These are phyloP conservation scores for Caenorhabditis afra DNA, from an alignment of 2,888 invertebrate species.

Conservation along the genomic window DNA sequence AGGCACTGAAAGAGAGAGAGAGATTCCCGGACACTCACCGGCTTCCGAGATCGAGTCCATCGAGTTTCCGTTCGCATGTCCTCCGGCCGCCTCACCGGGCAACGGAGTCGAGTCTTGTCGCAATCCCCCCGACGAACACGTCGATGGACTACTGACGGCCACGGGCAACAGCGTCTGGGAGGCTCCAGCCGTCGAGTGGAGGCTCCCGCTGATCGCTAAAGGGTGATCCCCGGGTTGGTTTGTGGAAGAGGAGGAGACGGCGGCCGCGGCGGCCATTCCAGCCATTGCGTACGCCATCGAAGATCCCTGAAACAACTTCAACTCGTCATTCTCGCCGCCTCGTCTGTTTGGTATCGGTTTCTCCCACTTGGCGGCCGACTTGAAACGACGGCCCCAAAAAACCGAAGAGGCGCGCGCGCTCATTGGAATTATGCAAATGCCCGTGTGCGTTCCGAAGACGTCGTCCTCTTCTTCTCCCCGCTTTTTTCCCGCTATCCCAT, in stretches of 20 bases:
- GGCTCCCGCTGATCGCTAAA: constrained; percentile 75
- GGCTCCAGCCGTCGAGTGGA: constrained; percentile 73
- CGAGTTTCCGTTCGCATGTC: constrained; percentile 59
- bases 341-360: not conserved
- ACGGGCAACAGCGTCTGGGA: constrained; percentile 70
- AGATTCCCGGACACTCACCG: constrained; percentile 63
- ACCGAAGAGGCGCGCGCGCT: constrained; percentile 14
- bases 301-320: constrained; percentile 52
- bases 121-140: constrained; percentile 68
- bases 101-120: constrained; percentile 69
- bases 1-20: constrained; percentile 9
- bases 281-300: constrained; percentile 63
- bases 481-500: constrained; percentile 47
- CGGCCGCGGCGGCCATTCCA: constrained; percentile 46
- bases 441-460: constrained; percentile 8
- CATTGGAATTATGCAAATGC: constrained; percentile 56
- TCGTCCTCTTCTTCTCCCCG: constrained; percentile 17
- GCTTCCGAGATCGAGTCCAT: constrained; percentile 76
- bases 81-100: constrained; percentile 59
- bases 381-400: constrained; percentile 23
- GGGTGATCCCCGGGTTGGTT: constrained; percentile 67
- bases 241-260: constrained; percentile 27
- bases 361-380: constrained; percentile 16
- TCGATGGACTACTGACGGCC: constrained; percentile 74
- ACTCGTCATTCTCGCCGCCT: too few species aligned